A percentile compares a stretch with the other conserved stretches of the same genome.
These are phyloP conservation scores for Pangasianodon hypophthalmus DNA, from an alignment of 2,113 vertebrate genomes.

Conservation along the genomic window DNA sequence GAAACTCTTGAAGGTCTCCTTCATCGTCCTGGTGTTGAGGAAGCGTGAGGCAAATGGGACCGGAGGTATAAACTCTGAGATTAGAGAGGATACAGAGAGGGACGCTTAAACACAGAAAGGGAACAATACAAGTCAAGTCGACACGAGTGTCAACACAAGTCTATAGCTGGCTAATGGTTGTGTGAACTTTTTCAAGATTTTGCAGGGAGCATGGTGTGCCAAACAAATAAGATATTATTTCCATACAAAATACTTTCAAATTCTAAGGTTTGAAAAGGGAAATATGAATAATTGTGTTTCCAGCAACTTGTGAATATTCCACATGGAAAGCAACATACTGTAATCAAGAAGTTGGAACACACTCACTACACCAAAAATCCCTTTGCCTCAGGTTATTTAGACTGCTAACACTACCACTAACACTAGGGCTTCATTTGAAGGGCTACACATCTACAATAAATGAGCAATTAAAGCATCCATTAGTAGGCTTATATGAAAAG, in stretches of 20 bases:
- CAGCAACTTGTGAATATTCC: background rate
- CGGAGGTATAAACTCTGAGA: slow-evolving; percentile 80
- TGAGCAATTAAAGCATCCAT: background rate
- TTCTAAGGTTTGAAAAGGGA: background rate
- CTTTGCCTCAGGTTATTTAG: background rate
- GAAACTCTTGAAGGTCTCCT: slow-evolving; percentile 95
- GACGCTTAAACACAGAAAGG: background rate
- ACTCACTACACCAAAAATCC: background rate
- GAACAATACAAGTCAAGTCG: background rate
- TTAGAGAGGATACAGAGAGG: background rate
- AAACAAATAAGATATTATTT: background rate
- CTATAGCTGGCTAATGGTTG: background rate
- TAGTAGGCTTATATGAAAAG: background rate
- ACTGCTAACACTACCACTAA: background rate
- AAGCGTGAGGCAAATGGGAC: slow-evolving; percentile 85
- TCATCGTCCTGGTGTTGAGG: slow-evolving; percentile 95
- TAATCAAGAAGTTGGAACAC: background rate
- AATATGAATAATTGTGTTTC: background rate
- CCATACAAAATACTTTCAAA: background rate
- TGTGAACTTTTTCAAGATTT: slow-evolving; percentile 1
- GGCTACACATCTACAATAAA: background rate
- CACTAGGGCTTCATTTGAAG: background rate
- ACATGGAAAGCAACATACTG: background rate
- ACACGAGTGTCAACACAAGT: background rate
- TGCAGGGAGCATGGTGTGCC: background rate